Base-by-base conservation (phyloP, 2,888 invertebrate genomes). In the Spicauda simplicius region DNA sequence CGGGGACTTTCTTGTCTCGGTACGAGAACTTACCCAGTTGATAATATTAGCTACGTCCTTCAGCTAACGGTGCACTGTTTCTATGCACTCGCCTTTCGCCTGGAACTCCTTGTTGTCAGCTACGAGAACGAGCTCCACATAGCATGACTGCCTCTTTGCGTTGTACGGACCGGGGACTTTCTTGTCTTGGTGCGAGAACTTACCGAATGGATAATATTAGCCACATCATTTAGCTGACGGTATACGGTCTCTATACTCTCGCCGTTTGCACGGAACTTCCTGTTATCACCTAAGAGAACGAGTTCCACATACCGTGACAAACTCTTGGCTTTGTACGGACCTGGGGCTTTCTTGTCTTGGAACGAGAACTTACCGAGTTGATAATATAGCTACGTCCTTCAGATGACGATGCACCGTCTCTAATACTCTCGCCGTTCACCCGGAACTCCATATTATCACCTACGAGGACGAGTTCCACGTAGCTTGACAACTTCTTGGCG, bases 41-140 rank as follows among this genome's bases (percentile, higher is more conserved):
- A 99, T 97, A 80, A 99, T 98, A 85, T 99, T 99, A 64, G 98
- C 98, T 73, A 99, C 97, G 82, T 97, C 97, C 89, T 98, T 98
- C 85, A 98, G 96, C 82, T 98, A 97, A 50, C 96, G 94, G 80
- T 97, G 95, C 41, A 98, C 97, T 65, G 94, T 95, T 68, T 94
- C 93, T 63, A 96, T 84, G 80, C 95, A 96, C 79, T 96, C 96
- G 2, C 96, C 96, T 73, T 97, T 95, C 48, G 97, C 96, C 70
- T 95, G 95, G 88, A 94, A 99, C 90, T 98, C 97, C 73, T 96
- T 95, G 85, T 97, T 95, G 89, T 98, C 98, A n/a, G 97, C 97
- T 6, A 98, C 98, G 70, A 98, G 91, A 67, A 98, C 97, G 98
- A 89, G n/a, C 85, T 98, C 98, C 70, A 98, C 97, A 86, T 97